These are phyloP conservation scores for Dermolepida albohirtum DNA, from an alignment of 2,888 invertebrate species.

Conservation along the genomic window DNA sequence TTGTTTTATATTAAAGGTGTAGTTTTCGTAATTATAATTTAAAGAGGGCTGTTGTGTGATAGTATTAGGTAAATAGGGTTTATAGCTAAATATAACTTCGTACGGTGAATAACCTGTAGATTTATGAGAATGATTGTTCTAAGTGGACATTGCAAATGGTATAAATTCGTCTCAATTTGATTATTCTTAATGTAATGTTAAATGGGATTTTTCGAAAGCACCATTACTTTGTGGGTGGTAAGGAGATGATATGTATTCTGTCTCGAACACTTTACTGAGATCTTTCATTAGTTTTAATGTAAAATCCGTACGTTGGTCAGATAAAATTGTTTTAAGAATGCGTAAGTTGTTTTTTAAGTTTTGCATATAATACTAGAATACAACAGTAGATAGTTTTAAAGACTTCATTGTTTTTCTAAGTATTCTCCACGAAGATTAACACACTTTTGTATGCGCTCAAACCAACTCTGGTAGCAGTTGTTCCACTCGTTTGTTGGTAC, in stretches of 20 bases:
- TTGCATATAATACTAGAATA: too few relatives aligned
- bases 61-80: slow-evolving; percentile 51
- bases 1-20: slow-evolving; percentile 45
- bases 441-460: too few relatives aligned
- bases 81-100: too few relatives aligned
- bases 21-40: slow-evolving; percentile 52
- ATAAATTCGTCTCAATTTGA: slow-evolving; percentile 45
- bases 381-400: too few relatives aligned
- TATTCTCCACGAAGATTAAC: too few relatives aligned
- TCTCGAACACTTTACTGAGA: slow-evolving; percentile 51
- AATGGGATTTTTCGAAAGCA: slow-evolving; percentile 54
- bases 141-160: slow-evolving; percentile 49
- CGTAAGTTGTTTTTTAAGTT: too few relatives aligned
- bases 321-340: slow-evolving; percentile 33
- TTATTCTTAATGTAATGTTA: slow-evolving; percentile 52
- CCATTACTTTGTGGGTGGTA: slow-evolving; percentile 55
- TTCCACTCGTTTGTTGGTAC: too few relatives aligned
- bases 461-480: too few relatives aligned
- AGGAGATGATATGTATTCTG: slow-evolving; percentile 47
- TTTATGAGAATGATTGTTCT: slow-evolving; percentile 47
- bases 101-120: slow-evolving; percentile 53
- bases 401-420: too few relatives aligned
- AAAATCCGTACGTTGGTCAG: slow-evolving; percentile 48
- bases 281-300: slow-evolving; percentile 49
- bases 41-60: slow-evolving; percentile 48